These are phyloP conservation scores for Porites lutea DNA, from an alignment of 64 coral and sea anemone genomes.

Conservation along the genomic window DNA sequence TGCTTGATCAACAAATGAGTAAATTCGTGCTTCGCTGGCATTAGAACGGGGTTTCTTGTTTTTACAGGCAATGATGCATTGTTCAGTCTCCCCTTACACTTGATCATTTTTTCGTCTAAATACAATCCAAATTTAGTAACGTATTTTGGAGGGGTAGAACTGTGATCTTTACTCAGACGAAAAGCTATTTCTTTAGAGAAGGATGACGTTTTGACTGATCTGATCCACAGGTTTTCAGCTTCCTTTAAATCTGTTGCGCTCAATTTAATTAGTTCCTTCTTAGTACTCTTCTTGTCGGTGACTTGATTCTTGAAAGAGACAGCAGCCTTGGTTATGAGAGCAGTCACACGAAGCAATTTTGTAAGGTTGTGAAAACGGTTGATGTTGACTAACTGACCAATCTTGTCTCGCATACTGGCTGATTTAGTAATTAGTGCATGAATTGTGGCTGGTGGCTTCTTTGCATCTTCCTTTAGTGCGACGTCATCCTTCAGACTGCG, in stretches of 20 bases:
- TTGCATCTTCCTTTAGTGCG: neutral
- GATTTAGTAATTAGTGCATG: slow-evolving; percentile 14
- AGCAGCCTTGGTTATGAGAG: neutral
- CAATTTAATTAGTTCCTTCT: neutral
- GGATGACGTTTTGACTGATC: neutral
- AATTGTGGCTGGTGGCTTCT: neutral
- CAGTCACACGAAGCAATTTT: slow-evolving; percentile 44
- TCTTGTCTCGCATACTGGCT: neutral
- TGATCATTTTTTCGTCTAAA: slow-evolving; percentile 27
- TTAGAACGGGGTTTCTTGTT: slow-evolving; percentile 41
- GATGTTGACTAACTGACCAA: slow-evolving; percentile 31
- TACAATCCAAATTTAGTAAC: slow-evolving; percentile 39
- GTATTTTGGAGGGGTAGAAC: neutral
- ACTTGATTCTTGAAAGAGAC: slow-evolving; percentile 10
- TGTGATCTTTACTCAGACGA: slow-evolving; percentile 29
- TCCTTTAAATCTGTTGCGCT: slow-evolving; percentile 17
- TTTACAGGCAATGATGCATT: slow-evolving; percentile 46
- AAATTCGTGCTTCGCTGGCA: slow-evolving; percentile 54
- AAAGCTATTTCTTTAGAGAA: slow-evolving; percentile 19
- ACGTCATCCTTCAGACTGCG: slow-evolving; percentile 20
- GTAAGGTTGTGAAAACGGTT: slow-evolving; percentile 19
- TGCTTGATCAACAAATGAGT: slow-evolving; percentile 34
- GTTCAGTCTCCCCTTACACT: slow-evolving; percentile 54
- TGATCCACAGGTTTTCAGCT: slow-evolving; percentile 37
- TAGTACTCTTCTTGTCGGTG: neutral